phyloP scores from a whole-genome alignment of 2,888 invertebrate genomes.

The Erebia epiphron region DNA sequence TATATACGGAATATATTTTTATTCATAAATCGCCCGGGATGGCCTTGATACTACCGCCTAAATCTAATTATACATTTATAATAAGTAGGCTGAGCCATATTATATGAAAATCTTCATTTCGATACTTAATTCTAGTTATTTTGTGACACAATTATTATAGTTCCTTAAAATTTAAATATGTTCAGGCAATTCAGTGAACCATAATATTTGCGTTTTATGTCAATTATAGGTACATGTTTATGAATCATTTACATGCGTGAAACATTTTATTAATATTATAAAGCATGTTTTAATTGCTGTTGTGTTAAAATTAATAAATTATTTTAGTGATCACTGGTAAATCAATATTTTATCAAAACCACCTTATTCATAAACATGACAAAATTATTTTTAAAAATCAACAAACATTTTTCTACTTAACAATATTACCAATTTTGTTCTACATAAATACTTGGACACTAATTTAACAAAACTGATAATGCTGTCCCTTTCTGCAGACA shows the following conservation, averaged over 20 bases:
- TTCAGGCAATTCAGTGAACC: neutral
- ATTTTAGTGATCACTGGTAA: neutral
- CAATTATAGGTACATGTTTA: neutral
- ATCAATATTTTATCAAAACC: neutral
- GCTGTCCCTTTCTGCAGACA: neutral
- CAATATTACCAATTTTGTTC: neutral
- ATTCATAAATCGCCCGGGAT: constrained; percentile 20
- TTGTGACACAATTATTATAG: neutral
- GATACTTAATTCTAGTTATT: constrained; percentile 33
- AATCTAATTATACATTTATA: constrained; percentile 32
- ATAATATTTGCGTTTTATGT: no score
- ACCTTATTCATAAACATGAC: constrained; percentile 21
- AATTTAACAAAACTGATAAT: neutral
- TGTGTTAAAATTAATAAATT: neutral
- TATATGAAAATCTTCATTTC: constrained; percentile 38
- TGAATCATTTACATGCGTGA: neutral
- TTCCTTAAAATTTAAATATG: no score
- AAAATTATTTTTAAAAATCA: constrained; percentile 14
- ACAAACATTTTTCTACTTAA: constrained; percentile 43
- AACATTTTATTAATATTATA: neutral
- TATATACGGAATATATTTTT: constrained; percentile 16
- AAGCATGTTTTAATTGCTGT: neutral
- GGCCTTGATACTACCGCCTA: constrained; percentile 41
- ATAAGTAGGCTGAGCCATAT: constrained; percentile 39
- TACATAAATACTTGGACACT: neutral